Percentiles rank a stretch among this genome's conserved stretches.
Evolutionary conservation across 2,113 vertebrate genomes (phyloP).

Genomic region (Podocnemis expansa): DNA sequence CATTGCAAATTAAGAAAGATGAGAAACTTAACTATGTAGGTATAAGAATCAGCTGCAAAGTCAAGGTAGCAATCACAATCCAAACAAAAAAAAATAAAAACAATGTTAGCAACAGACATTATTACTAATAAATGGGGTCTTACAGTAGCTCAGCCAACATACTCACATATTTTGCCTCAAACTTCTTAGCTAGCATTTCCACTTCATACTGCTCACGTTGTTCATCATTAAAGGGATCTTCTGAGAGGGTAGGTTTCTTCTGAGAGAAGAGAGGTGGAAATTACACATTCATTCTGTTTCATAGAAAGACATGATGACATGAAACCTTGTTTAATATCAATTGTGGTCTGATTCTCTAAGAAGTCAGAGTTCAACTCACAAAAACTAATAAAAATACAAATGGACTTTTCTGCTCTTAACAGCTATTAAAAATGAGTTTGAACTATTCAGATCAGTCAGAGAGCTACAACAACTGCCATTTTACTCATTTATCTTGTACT

Average conservation of each 20-base stretch:
- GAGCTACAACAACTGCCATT: not conserved
- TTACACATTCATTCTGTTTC: constrained; percentile 39
- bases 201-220: constrained; percentile 89
- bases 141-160: not conserved
- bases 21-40: not conserved
- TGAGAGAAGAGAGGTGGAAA: constrained; percentile 58
- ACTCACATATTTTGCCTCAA: constrained; percentile 98
- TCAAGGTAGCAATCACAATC: not conserved
- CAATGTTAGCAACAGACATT: not conserved
- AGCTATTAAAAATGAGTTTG: not conserved
- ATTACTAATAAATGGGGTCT: not conserved
- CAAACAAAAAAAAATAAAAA: not conserved
- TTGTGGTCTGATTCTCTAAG: not conserved
- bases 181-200: constrained; percentile 93
- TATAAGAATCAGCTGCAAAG: not conserved
- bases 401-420: not conserved
- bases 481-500: not conserved
- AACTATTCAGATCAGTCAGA: not conserved
- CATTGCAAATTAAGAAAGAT: constrained; percentile 26
- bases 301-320: constrained; percentile 19
- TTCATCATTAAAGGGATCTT: constrained; percentile 91
- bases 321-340: not conserved
- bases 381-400: not conserved
- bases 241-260: constrained; percentile 81
- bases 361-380: not conserved